Base-by-base conservation (phyloP, 2,888 invertebrate species). In the Eulithis testata region DNA sequence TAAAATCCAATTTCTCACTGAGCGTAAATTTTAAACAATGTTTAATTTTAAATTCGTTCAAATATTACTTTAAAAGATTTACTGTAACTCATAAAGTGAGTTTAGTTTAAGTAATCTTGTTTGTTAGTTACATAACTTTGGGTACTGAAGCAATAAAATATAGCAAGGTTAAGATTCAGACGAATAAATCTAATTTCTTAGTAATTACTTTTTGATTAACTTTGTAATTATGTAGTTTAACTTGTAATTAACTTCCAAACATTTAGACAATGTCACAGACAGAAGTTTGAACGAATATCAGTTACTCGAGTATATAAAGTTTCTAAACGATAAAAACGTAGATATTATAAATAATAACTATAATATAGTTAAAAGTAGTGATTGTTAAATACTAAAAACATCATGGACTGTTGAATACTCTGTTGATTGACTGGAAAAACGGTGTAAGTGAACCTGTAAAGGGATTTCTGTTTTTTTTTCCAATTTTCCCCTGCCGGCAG, bases 31-130 rank as follows among this genome's bases (percentile, higher is more conserved):
- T 9, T 7, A 3, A 11, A 9, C 8, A 9, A 40, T 1, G 27
- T 9, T 60, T 49, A 27, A 14, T 55, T 61, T 61, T 31, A 54
- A 54, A 47, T 40, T 45, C 5, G 37, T 45, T 53, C 40, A 53
- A 53, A 52, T 52, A 21, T 40, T 50, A 50, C 21, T 50, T 21
- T 21, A 51, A 59, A 64, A 50, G 51, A 54, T 50, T 63, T 63
- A 50, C 54, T 55, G 12, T 52, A 37, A 51, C n/a, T 43, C 49
- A 12, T 52, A 60, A 66, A 71, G 60, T 52, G 63, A 62, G 53
- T 68, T 72, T 63, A 67, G 65, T 63, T 68, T 58, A 66, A 65
- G 65, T 63, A 61, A 70, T 62, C 64, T 70, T 62, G 63, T 71
- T 73, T 69, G 66, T 40, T 51, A 67, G 57, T 69, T 64, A 60